Conservation (phyloP, 1,140 invertebrate genomes). For the Neodiprion virginianus region DNA sequence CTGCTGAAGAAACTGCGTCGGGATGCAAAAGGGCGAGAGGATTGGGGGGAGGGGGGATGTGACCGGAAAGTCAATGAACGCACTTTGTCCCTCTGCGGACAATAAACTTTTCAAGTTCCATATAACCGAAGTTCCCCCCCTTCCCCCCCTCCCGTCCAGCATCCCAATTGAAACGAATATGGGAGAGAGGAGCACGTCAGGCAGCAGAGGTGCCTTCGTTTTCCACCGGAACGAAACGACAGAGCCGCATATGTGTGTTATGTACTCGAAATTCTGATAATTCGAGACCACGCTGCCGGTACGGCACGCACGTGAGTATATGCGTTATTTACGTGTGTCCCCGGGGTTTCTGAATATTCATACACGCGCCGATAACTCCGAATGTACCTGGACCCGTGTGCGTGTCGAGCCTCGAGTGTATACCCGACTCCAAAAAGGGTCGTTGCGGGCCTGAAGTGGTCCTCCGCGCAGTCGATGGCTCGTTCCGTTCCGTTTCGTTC, state of each 20-base stretch:
- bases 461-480: slow-evolving; percentile 35
- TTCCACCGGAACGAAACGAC: slow-evolving; percentile 15
- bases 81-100: slow-evolving; percentile 49
- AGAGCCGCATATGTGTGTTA: slow-evolving; percentile 28
- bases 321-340: not conserved
- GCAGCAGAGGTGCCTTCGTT: not conserved
- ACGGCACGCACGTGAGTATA: slow-evolving; percentile 20
- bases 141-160: slow-evolving; percentile 20
- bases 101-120: slow-evolving; percentile 48
- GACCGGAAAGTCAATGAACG: slow-evolving; percentile 46
- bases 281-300: slow-evolving; percentile 28
- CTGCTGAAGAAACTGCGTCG: too few species aligned
- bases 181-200: slow-evolving; percentile 1
- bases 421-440: slow-evolving; percentile 40
- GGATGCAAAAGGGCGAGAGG: too few species aligned
- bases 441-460: slow-evolving; percentile 56
- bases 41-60: not conserved
- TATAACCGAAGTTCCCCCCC: slow-evolving; percentile 37
- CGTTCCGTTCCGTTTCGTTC: not conserved
- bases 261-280: slow-evolving; percentile 37
- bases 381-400: slow-evolving; percentile 38
- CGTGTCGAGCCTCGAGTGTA: too few species aligned
- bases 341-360: slow-evolving; percentile 56
- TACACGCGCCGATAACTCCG: slow-evolving; percentile 61
- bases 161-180: slow-evolving; percentile 22